Base-by-base conservation (phyloP, 2,797 vertebrate species). In the Tarsius wallacei region DNA sequence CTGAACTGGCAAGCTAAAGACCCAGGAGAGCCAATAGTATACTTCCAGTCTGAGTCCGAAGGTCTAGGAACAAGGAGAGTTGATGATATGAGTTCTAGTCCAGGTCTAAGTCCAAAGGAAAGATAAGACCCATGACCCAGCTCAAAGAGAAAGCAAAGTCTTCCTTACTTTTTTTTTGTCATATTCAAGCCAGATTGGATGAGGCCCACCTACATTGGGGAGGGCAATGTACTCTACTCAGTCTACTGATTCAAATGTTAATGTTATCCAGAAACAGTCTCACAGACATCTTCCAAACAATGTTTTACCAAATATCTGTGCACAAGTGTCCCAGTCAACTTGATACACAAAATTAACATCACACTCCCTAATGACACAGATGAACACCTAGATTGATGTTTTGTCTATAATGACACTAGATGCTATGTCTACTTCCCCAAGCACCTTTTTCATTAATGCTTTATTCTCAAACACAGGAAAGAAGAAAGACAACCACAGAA, bases 251-350 rank as follows among this genome's bases (percentile, higher is more conserved):
- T 82, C 11, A 82, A 91, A 95, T 42, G 14, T 57, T 88, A 66
- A 77, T 66, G 66, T 91, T 78, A 85, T 85, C 26, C 24, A 90
- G 59, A 94, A 96, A 76, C 59, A 64, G 6, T 22, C 51, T 87
- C 57, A 84, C 6, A 84, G 22, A 63, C 5, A 77, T 26, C 70
- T 11, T 24, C 36, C 64, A 21, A 87, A 57, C 76, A 47, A 51
- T 26, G 3, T 81, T 90, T 85, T 80, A 81, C 53, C 64, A 95
- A 78, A 68, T 64, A 36, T 36, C 47, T 81, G 31, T 24, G 42
- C 5, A 91, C 12, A 14, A 1, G 0, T 36, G 61, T 13, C 47
- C 83, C 16, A 36, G 2, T 61, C 47, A 73, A n/a, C 22, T 11
- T 66, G 83, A 66, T 49, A 81, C 6, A 80, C 31, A 85, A 85